Conservation (phyloP, 2,797 vertebrate species). For the Myotis pilosus region DNA sequence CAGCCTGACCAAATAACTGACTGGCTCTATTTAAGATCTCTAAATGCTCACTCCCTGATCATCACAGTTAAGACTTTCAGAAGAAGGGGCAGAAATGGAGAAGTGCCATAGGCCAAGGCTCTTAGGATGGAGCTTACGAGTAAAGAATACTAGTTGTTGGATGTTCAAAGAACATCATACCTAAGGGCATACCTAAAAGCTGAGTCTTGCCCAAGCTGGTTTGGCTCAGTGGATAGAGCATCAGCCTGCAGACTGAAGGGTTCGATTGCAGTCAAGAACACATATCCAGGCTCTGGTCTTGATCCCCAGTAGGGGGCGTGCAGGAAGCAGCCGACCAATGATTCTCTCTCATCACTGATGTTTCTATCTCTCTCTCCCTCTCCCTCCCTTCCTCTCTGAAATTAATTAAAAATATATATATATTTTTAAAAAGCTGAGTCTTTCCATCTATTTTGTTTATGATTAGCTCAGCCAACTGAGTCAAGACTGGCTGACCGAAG, state of each 20-base stretch:
- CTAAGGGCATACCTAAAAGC: background rate
- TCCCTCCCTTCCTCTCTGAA: too few relatives aligned
- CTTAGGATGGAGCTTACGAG: background rate
- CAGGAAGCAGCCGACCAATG: too few relatives aligned
- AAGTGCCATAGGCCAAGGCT: background rate
- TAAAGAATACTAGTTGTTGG: background rate
- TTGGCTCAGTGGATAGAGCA: too few relatives aligned
- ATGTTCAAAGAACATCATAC: conserved; percentile 16
- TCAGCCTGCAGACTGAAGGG: too few relatives aligned
- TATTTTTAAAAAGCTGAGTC: background rate
- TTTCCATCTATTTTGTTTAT: conserved; percentile 28
- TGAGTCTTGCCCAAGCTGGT: background rate
- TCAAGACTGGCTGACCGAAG: background rate
- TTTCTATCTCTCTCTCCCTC: too few relatives aligned
- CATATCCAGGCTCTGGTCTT: too few relatives aligned
- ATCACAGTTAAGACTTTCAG: conserved; percentile 49
- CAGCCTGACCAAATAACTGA: background rate
- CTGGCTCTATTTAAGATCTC: conserved; percentile 13
- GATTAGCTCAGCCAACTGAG: conserved; percentile 6
- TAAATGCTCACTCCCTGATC: conserved; percentile 11
- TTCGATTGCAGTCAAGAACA: too few relatives aligned
- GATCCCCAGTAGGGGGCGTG: too few relatives aligned
- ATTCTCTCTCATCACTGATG: too few relatives aligned
- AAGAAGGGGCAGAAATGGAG: background rate
- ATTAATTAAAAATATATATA: too few relatives aligned